These are phyloP conservation scores for Sprattus sprattus DNA, from an alignment of 2,113 vertebrate species.

Conservation along the genomic window DNA sequence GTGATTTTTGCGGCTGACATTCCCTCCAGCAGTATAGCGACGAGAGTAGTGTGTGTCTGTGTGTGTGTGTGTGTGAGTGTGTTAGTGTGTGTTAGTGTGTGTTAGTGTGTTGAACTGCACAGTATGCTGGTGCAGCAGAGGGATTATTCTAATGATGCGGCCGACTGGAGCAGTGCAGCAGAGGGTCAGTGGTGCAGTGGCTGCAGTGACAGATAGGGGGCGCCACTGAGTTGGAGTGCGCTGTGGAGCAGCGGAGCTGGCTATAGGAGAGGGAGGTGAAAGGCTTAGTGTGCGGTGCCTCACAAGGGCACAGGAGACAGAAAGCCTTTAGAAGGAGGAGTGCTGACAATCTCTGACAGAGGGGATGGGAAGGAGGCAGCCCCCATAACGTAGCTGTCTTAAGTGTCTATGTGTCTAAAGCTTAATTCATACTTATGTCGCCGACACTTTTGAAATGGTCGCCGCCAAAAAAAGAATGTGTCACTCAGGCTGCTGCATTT, in stretches of 20 bases:
- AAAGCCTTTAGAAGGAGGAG: background rate
- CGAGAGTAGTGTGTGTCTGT: background rate
- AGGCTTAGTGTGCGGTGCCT: background rate
- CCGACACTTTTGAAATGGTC: too few species aligned
- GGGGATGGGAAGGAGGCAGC: background rate
- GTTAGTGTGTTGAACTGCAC: background rate
- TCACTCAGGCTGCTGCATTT: too few species aligned
- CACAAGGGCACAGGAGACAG: constrained; percentile 13
- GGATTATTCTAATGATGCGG: constrained; percentile 6
- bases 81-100: constrained; percentile 10
- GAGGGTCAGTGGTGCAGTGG: background rate
- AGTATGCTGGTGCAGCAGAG: background rate
- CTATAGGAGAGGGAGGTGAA: background rate
- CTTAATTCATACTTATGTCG: too few species aligned
- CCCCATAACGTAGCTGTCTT: background rate
- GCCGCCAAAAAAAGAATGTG: too few species aligned
- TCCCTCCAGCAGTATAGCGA: background rate
- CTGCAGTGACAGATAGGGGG: background rate
- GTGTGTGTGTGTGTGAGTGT: background rate
- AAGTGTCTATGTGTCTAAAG: too few species aligned
- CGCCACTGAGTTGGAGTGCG: background rate
- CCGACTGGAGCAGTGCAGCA: background rate
- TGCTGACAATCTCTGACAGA: background rate
- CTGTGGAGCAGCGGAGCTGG: background rate
- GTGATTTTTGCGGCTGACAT: background rate